A percentile compares a stretch with the other conserved stretches of the same genome.
Evolutionary conservation across 2,888 invertebrate species (phyloP).

Genomic region (Thera britannica): DNA sequence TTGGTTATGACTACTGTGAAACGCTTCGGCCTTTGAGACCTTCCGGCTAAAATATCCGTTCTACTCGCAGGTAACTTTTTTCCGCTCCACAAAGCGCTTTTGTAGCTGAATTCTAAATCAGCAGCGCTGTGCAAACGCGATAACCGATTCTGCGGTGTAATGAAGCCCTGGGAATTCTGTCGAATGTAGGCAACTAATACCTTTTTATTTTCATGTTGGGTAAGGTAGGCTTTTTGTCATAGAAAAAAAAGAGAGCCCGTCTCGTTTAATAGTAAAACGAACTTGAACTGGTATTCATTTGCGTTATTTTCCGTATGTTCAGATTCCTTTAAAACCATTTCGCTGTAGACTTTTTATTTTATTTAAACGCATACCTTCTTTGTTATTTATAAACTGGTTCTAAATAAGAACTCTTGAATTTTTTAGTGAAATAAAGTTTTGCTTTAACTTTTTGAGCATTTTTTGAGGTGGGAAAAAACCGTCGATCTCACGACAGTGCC

Average conservation of each 20-base stretch:
- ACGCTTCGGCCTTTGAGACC: slow-evolving; percentile 15
- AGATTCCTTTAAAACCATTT: neutral
- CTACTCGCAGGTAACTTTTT: slow-evolving; percentile 36
- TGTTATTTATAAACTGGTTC: too few species aligned
- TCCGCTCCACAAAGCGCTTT: slow-evolving; percentile 49
- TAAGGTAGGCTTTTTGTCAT: slow-evolving; percentile 3
- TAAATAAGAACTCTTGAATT: too few species aligned
- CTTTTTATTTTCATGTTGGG: slow-evolving; percentile 25
- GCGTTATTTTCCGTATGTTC: neutral
- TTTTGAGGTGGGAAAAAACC: too few species aligned
- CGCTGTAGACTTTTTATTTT: neutral
- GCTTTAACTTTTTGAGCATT: too few species aligned
- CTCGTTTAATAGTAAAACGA: neutral
- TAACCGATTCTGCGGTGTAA: slow-evolving; percentile 46
- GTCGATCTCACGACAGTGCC: too few species aligned
- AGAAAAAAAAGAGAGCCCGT: neutral
- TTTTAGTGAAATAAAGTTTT: too few species aligned
- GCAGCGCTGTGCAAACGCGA: slow-evolving; percentile 60
- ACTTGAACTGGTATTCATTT: neutral
- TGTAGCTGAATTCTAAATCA: slow-evolving; percentile 52
- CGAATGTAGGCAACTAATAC: slow-evolving; percentile 21
- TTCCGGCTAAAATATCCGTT: slow-evolving; percentile 19
- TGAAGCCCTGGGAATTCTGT: slow-evolving; percentile 33
- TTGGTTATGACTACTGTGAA: slow-evolving; percentile 8
- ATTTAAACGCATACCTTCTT: neutral